Evolutionary conservation across 37 sponge, comb jelly and placozoan species (phyloP), one percentile per base, ranked within the genome.

Genomic region (Hexactinellida sp.): DNA sequence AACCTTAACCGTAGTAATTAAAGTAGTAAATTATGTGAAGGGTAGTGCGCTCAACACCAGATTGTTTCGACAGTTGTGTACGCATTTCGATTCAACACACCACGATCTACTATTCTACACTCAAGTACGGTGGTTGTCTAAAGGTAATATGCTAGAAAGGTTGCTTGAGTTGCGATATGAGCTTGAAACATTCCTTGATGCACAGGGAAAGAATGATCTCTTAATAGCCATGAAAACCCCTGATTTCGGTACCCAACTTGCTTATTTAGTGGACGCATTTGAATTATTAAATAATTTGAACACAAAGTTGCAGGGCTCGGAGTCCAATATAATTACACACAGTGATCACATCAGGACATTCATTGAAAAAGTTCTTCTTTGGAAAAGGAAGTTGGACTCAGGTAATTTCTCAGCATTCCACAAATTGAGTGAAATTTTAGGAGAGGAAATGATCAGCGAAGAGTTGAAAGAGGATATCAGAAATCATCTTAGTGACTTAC

Each of bases 361-460:
- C 76, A 63, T 63, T 63, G 76, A 63, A 63, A 63, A 63, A 63
- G 28, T 63, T 63, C 76, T 63, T 63, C 76, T 63, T 63, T 63
- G 76, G 76, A 63, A 63, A 63, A 63, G 76, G n/a, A 63, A 63
- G 13, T 63, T 63, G 76, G 76, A 63, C 76, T 63, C 76, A 63
- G 25, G 76, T 7, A 63, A 63, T 63, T 63, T 63, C 76, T 63
- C 76, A 23, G 76, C 32, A 7, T 63, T 63, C 76, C 76, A 63
- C 76, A 63, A 63, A 63, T 63, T 63, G 76, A 63, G 76, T 63
- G 76, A 63, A 63, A 63, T 63, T 63, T 63, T 63, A 63, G 76
- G 76, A 13, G 47, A 28, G 76, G 76, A 63, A 23, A 21, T 23
- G 34, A 63, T 63, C 3, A 23, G 34, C 13, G 76, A 7, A 32